Percentiles rank a stretch among this genome's conserved stretches.
These are phyloP conservation scores for Sacculina carcini DNA, from an alignment of 2,888 invertebrate genomes.

Conservation along the genomic window DNA sequence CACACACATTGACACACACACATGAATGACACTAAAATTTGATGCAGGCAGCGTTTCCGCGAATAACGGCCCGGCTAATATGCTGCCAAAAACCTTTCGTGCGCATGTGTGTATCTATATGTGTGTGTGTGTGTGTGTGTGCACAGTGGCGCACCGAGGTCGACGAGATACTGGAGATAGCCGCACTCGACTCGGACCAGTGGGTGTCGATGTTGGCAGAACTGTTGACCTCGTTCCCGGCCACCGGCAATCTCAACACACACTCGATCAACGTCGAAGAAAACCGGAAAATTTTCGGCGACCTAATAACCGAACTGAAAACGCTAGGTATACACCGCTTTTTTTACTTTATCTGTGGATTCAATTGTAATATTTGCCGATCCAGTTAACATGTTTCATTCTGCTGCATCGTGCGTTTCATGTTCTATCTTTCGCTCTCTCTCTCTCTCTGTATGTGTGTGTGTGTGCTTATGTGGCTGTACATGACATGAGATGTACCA, in stretches of 20 bases:
- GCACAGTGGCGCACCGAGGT: conserved; percentile 74
- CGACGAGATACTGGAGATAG: conserved; percentile 81
- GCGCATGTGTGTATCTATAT: conserved; percentile 15
- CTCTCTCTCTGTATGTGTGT: conserved; percentile 4
- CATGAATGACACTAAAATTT: too few relatives aligned
- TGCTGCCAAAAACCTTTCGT: too few relatives aligned
- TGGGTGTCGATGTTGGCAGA: conserved; percentile 96
- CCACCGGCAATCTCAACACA: conserved; percentile 32
- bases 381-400: too few relatives aligned
- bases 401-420: not conserved
- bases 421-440: not conserved
- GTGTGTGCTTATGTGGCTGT: conserved; percentile 6
- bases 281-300: conserved; percentile 64
- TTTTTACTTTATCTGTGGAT: too few relatives aligned
- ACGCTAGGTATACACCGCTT: too few relatives aligned
- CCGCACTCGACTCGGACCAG: conserved; percentile 69
- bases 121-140: too few relatives aligned
- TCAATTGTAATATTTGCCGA: too few relatives aligned
- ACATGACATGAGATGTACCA: too few relatives aligned
- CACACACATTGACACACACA: too few relatives aligned
- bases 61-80: too few relatives aligned
- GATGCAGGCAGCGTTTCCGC: too few relatives aligned
- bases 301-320: conserved; percentile 57
- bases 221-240: conserved; percentile 74
- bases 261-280: conserved; percentile 30